Base-by-base conservation (phyloP, 2,113 vertebrate genomes). In the Corythornis vintsioides region DNA sequence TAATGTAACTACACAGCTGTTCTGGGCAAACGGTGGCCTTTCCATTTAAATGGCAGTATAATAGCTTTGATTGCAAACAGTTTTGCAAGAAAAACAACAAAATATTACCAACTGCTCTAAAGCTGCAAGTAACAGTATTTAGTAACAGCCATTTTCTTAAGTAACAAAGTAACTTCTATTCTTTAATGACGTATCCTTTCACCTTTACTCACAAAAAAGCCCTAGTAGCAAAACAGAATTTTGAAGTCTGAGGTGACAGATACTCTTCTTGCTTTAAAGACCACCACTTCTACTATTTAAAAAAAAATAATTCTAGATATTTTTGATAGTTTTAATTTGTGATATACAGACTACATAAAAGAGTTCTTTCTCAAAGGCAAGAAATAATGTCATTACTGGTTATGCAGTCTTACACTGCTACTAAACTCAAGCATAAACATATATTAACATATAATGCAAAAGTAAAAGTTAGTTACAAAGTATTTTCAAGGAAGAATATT, bases 401-500 rank as follows among this genome's bases (percentile, higher is more conserved):
- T 76, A 15, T 35, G 87, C 56, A 47, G 50, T 40, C 67, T 75
- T 56, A 81, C 92, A 81, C 19, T 69, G 43, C 52, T 61, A 43
- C 24, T 50, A 56, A 87, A 71, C 17, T 18, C 28, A 63, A 81
- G 28, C 50, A 81, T 28, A 90, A 87, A 63, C 50, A 61, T 72
- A 79, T 87, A 79, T 61, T 92, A 87, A 81, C 33, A 69, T 48
- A 52, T 5, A 84, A 83, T 24, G 40, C 50, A 77, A 86, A 81
- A 86, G 81, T 84, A 88, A 92, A 91, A 95, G 73, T 40, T 57
- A 88, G 10, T 47, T 57, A 85, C 52, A 64, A 89, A 66, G 60
- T 53, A 76, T 91, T 94, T 81, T 43, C 89, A 92, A 84, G 56
- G 65, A 76, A 85, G 21, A 78, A 73, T 50, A 81, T 61, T 88